Evolutionary conservation across 1,140 invertebrate genomes (phyloP).

Genomic region (Drosophila lini): DNA sequence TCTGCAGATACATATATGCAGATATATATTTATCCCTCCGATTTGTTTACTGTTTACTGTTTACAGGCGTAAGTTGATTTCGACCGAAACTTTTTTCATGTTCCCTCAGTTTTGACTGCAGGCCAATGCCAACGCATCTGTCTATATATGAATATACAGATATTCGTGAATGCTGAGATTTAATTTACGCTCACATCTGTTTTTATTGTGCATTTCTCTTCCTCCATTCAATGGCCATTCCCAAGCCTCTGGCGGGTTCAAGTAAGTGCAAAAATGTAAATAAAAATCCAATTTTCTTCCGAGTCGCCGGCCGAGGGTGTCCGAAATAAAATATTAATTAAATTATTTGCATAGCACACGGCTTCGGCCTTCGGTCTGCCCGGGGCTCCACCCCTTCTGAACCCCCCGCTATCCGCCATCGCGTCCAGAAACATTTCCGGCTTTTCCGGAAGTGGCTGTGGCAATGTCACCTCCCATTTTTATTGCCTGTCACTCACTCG

Average conservation of each 20-base stretch:
- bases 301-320: slow-evolving; percentile 17
- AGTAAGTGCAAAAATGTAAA: slow-evolving; percentile 56
- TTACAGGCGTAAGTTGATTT: slow-evolving; percentile 76
- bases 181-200: slow-evolving; percentile 53
- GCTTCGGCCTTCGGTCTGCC: slow-evolving; percentile 13
- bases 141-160: not conserved
- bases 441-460: slow-evolving; percentile 40
- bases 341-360: slow-evolving; percentile 70
- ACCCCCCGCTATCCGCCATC: not conserved
- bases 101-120: slow-evolving; percentile 46
- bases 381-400: slow-evolving; percentile 3
- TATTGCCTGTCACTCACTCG: slow-evolving; percentile 50
- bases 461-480: slow-evolving; percentile 48
- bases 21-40: slow-evolving; percentile 10
- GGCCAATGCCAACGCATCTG: slow-evolving; percentile 53
- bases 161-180: slow-evolving; percentile 19
- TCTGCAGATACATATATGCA: slow-evolving; percentile 6
- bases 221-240: slow-evolving; percentile 24
- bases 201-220: slow-evolving; percentile 42
- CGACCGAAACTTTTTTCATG: slow-evolving; percentile 44
- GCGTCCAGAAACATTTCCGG: slow-evolving; percentile 42
- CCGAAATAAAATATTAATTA: slow-evolving; percentile 75
- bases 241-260: slow-evolving; percentile 43
- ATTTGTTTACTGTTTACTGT: slow-evolving; percentile 80
- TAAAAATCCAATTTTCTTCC: slow-evolving; percentile 63